Conservation (phyloP, 1,140 invertebrate species). For the Diorhabda elongata region DNA sequence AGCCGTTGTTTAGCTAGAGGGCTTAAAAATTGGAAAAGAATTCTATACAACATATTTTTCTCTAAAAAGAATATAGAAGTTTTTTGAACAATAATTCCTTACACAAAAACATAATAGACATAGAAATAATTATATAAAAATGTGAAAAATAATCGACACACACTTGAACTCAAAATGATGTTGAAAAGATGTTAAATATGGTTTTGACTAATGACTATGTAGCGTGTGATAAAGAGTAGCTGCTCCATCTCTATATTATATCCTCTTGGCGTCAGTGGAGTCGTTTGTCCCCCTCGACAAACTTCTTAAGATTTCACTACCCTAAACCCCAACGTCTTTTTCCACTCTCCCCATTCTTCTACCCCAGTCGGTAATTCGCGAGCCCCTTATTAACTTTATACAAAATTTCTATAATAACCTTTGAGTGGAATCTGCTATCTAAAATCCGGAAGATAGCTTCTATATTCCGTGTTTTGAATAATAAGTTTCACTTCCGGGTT, state of each 20-base stretch:
- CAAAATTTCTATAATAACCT: slow-evolving; percentile 13
- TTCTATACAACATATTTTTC: too few species aligned
- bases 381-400: slow-evolving; percentile 17
- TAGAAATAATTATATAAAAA: too few species aligned
- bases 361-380: slow-evolving; percentile 7
- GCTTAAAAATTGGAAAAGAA: too few species aligned
- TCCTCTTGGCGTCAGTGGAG: slow-evolving; percentile 10
- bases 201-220: too few species aligned
- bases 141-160: too few species aligned
- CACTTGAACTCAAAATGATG: too few species aligned
- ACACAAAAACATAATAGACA: too few species aligned
- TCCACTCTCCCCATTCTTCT: not conserved
- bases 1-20: too few species aligned
- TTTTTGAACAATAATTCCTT: too few species aligned
- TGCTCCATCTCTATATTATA: not conserved
- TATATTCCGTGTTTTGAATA: slow-evolving; percentile 14
- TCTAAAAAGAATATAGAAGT: too few species aligned
- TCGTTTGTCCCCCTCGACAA: slow-evolving; percentile 7
- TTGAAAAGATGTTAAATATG: too few species aligned
- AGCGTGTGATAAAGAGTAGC: not conserved
- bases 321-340: slow-evolving; percentile 5
- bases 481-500: slow-evolving; percentile 2
- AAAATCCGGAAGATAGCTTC: slow-evolving; percentile 1
- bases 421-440: slow-evolving; percentile 2
- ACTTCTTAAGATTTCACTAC: slow-evolving; percentile 8